Base-by-base conservation (phyloP, 53 echinoderm and acorn worm genomes). In the Patiria pectinifera region DNA sequence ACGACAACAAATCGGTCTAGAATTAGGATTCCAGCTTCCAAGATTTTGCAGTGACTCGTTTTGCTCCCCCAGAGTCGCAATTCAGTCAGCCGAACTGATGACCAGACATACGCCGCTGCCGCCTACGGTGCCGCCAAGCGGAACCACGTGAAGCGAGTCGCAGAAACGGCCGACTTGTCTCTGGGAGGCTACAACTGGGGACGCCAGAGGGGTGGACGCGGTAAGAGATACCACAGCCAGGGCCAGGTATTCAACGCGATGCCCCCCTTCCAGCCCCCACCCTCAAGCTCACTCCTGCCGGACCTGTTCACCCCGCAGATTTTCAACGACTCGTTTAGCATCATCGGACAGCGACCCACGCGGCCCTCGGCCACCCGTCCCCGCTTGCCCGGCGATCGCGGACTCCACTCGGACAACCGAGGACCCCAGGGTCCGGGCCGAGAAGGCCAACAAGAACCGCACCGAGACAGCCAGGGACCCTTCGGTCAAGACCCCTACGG, bases 201-300 rank as follows among this genome's bases (percentile, higher is more conserved):
- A 18, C 69, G 46, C 1, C 90, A 16, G 14, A 72, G 66, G 66
- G 66, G 19, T 18, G 66, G 74, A 21, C 74, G 74, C 44, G 53
- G 75, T 53, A 44, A 48, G 48, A 72, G 86, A n/a, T 44, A 48
- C 13, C 74, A 44, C 63, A 9, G 45, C 78, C 35, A 35, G 78
- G 48, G 71, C 59, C 87, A 87, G 59, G 61, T 87, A 19, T 87
- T 87, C 61, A 75, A 87, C 9, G 15, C 78, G 25, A 87, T 87
- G 87, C 87, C 87, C 16, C 87, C 87, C 11, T 87, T 87, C 43
- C 59, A 25, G 43, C 87, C 87, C 7, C 87, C 87, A 4, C 87
- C 87, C 12, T 87, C 87, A 10, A 75, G 78, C 2, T 59, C 77
- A 24, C 11, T 87, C 76, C 21, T 87, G 9, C 87, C 87, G 35